Evolutionary conservation across 2,113 vertebrate genomes (phyloP).

Genomic region (Brevimyrus niger): DNA sequence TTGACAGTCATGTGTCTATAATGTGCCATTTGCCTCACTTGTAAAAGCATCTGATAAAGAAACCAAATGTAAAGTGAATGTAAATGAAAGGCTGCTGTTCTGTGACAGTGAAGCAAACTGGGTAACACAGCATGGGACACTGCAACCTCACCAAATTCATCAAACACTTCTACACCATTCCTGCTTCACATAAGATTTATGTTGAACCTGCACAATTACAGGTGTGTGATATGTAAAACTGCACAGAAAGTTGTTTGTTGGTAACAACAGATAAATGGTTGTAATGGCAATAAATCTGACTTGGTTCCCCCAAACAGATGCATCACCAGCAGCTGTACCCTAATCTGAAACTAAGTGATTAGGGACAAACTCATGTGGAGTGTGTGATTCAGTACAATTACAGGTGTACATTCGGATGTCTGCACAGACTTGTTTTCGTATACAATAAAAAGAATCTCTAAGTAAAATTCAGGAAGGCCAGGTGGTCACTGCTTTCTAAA

Average conservation of each 20-base stretch:
- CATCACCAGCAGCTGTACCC: not conserved
- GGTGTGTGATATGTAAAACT: not conserved
- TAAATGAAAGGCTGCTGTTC: not conserved
- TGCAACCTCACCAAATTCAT: not conserved
- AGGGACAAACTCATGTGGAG: not conserved
- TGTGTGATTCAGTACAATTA: not conserved
- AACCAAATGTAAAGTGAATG: not conserved
- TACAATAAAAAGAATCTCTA: not conserved
- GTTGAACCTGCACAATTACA: not conserved
- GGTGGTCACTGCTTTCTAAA: not conserved
- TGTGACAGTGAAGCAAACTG: not conserved
- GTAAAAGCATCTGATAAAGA: not conserved
- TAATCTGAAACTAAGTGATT: not conserved
- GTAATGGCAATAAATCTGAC: not conserved
- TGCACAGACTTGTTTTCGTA: not conserved
- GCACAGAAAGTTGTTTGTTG: not conserved
- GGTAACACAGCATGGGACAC: not conserved
- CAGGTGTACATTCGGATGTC: not conserved
- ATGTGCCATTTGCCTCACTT: not conserved
- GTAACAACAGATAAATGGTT: not conserved
- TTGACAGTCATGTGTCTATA: not conserved
- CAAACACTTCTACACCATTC: not conserved
- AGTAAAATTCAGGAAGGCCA: not conserved
- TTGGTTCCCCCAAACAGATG: not conserved
- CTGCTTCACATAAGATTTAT: not conserved